These are phyloP conservation scores for Caenorhabditis sp. DNA, from an alignment of 2,888 invertebrate genomes.

Conservation along the genomic window DNA sequence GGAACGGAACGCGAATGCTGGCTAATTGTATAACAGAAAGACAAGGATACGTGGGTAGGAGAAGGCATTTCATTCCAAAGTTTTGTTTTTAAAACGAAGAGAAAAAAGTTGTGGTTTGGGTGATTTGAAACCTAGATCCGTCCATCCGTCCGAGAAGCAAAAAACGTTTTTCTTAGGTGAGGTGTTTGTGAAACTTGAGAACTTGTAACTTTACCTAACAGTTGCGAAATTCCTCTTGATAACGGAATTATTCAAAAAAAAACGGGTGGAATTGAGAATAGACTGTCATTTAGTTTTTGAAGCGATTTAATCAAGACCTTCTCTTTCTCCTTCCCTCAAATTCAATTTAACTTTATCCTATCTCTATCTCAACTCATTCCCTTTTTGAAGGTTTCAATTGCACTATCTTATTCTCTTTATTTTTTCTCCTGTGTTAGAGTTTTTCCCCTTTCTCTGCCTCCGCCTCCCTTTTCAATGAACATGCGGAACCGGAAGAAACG, in stretches of 20 bases:
- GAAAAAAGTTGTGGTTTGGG: no score
- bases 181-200: conserved; percentile 1
- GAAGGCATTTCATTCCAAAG: conserved; percentile 4
- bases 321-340: background rate
- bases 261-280: no score
- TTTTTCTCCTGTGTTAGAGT: background rate
- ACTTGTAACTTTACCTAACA: no score
- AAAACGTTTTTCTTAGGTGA: conserved; percentile 3
- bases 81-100: background rate
- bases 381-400: no score
- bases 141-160: no score
- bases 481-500: background rate
- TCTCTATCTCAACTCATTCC: background rate
- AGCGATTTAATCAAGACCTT: background rate
- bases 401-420: no score
- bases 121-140: background rate
- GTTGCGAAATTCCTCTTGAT: no score
- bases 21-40: conserved; percentile 39
- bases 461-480: background rate
- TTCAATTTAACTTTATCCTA: background rate
- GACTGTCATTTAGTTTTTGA: no score
- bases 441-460: no score
- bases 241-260: no score
- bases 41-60: background rate
- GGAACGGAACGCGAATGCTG: conserved; percentile 15